These are phyloP conservation scores for Megalops cyprinoides DNA, from an alignment of 2,797 vertebrate genomes.

Conservation along the genomic window DNA sequence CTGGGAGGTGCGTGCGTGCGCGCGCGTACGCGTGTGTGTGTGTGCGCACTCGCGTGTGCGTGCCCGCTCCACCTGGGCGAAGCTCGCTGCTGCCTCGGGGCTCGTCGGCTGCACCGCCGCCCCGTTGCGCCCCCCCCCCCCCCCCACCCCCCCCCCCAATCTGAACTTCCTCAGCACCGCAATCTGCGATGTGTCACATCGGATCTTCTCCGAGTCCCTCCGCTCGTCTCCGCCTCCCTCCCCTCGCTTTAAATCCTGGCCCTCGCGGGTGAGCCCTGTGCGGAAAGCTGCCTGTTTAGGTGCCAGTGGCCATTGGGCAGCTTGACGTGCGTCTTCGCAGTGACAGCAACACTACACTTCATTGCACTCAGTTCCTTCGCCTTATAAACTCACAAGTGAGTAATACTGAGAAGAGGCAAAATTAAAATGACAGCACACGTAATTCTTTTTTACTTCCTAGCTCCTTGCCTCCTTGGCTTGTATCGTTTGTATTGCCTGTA, in stretches of 20 bases:
- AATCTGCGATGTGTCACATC: neutral
- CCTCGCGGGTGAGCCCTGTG: neutral
- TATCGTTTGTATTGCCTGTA: too few relatives aligned
- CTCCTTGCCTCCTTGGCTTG: too few relatives aligned
- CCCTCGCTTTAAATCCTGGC: neutral
- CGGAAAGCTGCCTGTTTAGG: neutral
- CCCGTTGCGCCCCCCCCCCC: neutral
- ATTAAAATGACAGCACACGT: too few relatives aligned
- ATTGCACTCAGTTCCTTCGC: too few relatives aligned
- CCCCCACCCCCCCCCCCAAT: too few relatives aligned
- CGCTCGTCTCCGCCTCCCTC: slow-evolving; percentile 29
- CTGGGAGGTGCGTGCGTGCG: neutral
- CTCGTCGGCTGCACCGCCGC: neutral
- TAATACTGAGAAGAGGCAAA: too few relatives aligned
- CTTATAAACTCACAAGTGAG: too few relatives aligned
- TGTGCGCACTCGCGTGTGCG: neutral
- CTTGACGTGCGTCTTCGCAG: neutral
- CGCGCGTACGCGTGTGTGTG: neutral
- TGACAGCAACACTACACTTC: neutral
- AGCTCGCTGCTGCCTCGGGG: neutral
- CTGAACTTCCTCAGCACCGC: neutral
- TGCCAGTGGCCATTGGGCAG: neutral
- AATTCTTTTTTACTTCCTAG: too few relatives aligned
- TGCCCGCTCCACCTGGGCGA: neutral
- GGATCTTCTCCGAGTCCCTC: neutral